Base-by-base conservation (phyloP, 1,140 invertebrate species). In the Procambarus clarkii region DNA sequence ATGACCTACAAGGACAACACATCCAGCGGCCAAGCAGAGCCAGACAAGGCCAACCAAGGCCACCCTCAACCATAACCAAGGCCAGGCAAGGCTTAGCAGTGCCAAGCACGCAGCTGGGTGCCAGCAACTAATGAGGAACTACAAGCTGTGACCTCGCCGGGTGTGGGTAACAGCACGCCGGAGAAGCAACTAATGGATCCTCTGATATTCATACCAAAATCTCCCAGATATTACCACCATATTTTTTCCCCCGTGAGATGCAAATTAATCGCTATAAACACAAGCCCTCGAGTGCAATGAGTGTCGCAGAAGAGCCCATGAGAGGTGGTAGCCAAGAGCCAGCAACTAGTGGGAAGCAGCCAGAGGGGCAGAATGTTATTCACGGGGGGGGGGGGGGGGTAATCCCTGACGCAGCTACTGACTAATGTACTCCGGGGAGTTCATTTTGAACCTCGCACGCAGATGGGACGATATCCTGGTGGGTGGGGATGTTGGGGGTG, bases 111-210 rank as follows among this genome's bases (percentile, higher is more conserved):
- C 69, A 74, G 24, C 69, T 74, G 69, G 24, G 69, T 4, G 7
- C 69, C 69, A 21, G n/a, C n/a, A 74, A 24, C 69, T 74, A 74
- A 74, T 74, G 69, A 24, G 18, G 69, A 74, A n/a, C n/a, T 64
- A 74, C 69, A 21, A 74, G 69, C 69, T 74, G 69, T 74, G 69
- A 74, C 69, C 69, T 74, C n/a, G 34, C 69, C 69, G 69, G 69
- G 69, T 74, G 69, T 8, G 24, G 13, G 13, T 74, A 74, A 74
- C 18, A 74, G 69, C 69, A 34, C n/a, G 11, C 21, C 69, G n/a
- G 69, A 74, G 69, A 34, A 74, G 69, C 69, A 74, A 74, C 69
- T 74, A 74, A 74, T 74, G 69, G 69, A 34, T 74, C 5, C 69
- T 24, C 21, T 74, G 69, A 74, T 74, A 74, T 74, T 74, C 69